Conservation (phyloP, 30 jellyfish, hydroid and myxozoan species). For the Clytia hemisphaerica region DNA sequence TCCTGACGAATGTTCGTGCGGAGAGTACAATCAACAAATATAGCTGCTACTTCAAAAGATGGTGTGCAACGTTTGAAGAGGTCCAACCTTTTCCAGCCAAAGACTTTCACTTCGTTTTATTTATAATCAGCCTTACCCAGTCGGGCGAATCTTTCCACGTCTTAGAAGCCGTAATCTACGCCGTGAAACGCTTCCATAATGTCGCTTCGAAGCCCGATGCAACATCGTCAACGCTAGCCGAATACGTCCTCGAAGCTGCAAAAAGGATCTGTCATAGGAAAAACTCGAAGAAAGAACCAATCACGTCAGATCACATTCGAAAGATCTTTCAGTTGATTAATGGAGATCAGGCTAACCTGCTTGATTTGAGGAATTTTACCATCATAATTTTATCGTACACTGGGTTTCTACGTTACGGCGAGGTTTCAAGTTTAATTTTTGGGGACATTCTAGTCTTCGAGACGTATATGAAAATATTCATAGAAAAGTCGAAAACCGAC, state of each 20-base stretch:
- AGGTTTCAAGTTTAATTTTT: neutral
- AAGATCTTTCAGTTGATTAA: neutral
- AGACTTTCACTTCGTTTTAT: too few species aligned
- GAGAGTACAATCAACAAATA: too few species aligned
- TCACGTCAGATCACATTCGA: neutral
- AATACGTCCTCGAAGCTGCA: conserved; percentile 7
- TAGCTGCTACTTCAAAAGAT: too few species aligned
- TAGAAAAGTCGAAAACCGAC: conserved; percentile 11
- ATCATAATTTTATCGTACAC: neutral
- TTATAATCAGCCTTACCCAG: too few species aligned
- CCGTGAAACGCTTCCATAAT: too few species aligned
- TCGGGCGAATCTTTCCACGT: too few species aligned
- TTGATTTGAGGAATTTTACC: conserved; percentile 6
- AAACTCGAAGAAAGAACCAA: neutral
- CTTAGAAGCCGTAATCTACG: too few species aligned
- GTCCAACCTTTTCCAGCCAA: too few species aligned
- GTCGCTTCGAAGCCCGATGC: too few species aligned
- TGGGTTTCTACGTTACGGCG: conserved; percentile 16
- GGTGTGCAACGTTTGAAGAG: too few species aligned
- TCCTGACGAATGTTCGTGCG: too few species aligned
- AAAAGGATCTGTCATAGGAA: too few species aligned
- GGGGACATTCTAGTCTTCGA: neutral
- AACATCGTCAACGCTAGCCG: neutral
- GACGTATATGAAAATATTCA: conserved; percentile 15
- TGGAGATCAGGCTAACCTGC: conserved; percentile 9